Percentiles rank a stretch among this genome's conserved stretches.
These are phyloP conservation scores for Thomomys bottae DNA, from an alignment of 2,113 vertebrate genomes.

Conservation along the genomic window DNA sequence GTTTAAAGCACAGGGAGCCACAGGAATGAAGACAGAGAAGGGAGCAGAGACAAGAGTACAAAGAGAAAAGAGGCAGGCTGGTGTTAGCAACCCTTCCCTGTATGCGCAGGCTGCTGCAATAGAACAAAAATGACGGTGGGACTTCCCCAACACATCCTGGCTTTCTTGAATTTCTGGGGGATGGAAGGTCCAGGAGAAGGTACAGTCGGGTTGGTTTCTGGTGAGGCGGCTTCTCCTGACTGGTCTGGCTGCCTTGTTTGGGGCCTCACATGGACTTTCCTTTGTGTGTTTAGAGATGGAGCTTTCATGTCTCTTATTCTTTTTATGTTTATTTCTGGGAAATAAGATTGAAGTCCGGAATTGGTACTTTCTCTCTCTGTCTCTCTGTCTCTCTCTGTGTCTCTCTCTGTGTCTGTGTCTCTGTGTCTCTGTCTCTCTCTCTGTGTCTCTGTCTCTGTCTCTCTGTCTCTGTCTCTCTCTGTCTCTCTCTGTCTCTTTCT, in stretches of 20 bases:
- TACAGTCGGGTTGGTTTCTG: not conserved
- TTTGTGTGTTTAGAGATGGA: not conserved
- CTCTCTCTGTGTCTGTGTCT: too few relatives aligned
- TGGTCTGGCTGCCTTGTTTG: not conserved
- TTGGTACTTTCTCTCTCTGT: too few relatives aligned
- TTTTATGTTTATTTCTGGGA: not conserved
- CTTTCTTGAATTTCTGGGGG: not conserved
- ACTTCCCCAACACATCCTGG: not conserved
- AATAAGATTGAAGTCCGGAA: too few relatives aligned
- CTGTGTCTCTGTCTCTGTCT: too few relatives aligned
- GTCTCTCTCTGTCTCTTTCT: too few relatives aligned
- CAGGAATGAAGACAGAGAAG: not conserved
- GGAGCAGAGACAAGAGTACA: not conserved
- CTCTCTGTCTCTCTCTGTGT: too few relatives aligned
- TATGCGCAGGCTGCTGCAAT: not conserved
- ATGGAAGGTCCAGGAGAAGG: not conserved
- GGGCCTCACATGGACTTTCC: not conserved
- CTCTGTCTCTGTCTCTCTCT: too few relatives aligned
- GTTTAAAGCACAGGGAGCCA: not conserved
- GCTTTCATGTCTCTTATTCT: not conserved
- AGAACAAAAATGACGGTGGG: too few relatives aligned
- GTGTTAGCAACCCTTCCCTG: rapidly evolving
- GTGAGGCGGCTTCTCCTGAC: not conserved
- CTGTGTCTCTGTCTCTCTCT: too few relatives aligned
- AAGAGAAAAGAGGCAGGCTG: not conserved